Evolutionary conservation across 1,140 invertebrate species (phyloP).

Genomic region (Zaprionus vittiger): DNA sequence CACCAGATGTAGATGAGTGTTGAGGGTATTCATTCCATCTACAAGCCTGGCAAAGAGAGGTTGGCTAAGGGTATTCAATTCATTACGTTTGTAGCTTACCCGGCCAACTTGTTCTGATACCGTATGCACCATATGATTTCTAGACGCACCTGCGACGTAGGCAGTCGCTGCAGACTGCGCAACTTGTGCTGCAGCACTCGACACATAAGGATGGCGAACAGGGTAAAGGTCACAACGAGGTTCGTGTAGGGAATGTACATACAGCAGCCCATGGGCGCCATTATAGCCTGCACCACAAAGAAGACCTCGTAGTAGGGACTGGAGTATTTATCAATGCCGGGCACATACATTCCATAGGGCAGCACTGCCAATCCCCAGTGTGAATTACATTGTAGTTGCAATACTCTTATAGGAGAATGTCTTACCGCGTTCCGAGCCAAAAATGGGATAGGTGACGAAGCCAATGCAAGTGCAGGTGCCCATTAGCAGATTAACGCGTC

Average conservation of each 20-base stretch:
- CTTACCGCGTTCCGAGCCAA: constrained; percentile 64
- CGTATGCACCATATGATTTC: constrained; percentile 55
- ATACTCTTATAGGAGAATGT: not conserved
- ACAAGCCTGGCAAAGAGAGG: constrained; percentile 47
- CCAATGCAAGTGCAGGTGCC: constrained; percentile 42
- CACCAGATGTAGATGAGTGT: constrained; percentile 65
- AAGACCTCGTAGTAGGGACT: constrained; percentile 73
- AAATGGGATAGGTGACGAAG: constrained; percentile 72
- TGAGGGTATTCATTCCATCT: constrained; percentile 65
- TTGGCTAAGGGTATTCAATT: not conserved
- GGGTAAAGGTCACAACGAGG: constrained; percentile 68
- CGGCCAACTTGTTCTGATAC: constrained; percentile 66
- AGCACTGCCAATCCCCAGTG: constrained; percentile 47
- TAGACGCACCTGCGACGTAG: constrained; percentile 17
- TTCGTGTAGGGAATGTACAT: constrained; percentile 80
- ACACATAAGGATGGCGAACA: constrained; percentile 23
- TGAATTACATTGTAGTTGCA: not conserved
- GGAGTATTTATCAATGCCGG: constrained; percentile 67
- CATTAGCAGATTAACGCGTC: constrained; percentile 64
- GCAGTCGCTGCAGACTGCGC: constrained; percentile 32
- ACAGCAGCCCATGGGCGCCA: constrained; percentile 79
- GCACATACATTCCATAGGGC: constrained; percentile 77
- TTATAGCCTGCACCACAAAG: constrained; percentile 71
- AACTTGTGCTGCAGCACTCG: constrained; percentile 48
- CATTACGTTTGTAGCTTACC: constrained; percentile 35